Evolutionary conservation across 1,140 invertebrate species (phyloP), one percentile per base, ranked within the genome.

Genomic region (Gyrodactylus bullatarudis): DNA sequence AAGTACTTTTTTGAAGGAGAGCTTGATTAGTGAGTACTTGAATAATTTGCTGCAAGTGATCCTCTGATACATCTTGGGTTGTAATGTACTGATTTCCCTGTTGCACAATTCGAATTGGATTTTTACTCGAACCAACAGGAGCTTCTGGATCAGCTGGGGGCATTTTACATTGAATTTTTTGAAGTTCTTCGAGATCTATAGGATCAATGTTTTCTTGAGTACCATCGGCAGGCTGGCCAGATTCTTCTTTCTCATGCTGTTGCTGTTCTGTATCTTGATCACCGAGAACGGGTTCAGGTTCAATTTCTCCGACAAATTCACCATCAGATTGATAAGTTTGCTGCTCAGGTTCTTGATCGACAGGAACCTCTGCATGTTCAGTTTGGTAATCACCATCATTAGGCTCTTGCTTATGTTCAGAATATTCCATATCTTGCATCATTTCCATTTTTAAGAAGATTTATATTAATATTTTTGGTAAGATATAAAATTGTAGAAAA

Each of bases 21-120:
- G 82, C 79, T 72, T 83, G 81, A 76, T 84, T 82, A 74, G 85
- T 84, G 23, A 86, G 78, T 71, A 85, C 82, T 72, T 84, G 81
- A 74, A 84, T 83, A 34, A 86, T 85, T 76, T 86, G 84, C 76
- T 84, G 82, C 26, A 86, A 76, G 76, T 86, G 85, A 54, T 83
- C 80, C 74, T 83, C 79, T 0, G 83, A 82, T 34, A 86, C 77
- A 20, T 83, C 81, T 77, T 86, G 85, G 72, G 84, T 79, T 75
- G 85, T 84, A 72, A 77, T 83, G 76, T 82, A 83, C 68, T 79
- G 81, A 76, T 82, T 82, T 26, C 85, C 85, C 76, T 86, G 84
- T 74, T 85, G 85, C 27, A 86, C 83, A 68, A 86, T 84, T 77
- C 85, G 82, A 75, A 86, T 85, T 1, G 85, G 84, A 78, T 86